A percentile compares a stretch with the other conserved stretches of the same genome.
These are phyloP conservation scores for Saccopteryx leptura DNA, from an alignment of 2,113 vertebrate genomes.

Conservation along the genomic window DNA sequence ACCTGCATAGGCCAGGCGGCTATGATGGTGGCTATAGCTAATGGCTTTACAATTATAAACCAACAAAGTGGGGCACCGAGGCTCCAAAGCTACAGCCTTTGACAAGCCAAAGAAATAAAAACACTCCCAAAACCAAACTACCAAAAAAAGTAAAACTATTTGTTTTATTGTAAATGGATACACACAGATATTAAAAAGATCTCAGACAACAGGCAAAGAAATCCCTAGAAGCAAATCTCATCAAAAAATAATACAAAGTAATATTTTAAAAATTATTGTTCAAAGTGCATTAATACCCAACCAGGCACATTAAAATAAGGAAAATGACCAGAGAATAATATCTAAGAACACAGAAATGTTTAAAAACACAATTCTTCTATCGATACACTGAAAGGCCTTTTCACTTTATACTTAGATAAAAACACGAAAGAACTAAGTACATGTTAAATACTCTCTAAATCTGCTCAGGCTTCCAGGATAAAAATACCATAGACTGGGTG, in stretches of 20 bases:
- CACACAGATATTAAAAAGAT: neutral
- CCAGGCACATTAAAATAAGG: conserved; percentile 27
- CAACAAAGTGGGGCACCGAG: conserved; percentile 60
- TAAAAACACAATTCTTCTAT: neutral
- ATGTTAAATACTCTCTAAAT: conserved; percentile 6
- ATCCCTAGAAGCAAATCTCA: conserved; percentile 26
- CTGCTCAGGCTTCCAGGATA: neutral
- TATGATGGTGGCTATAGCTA: no score
- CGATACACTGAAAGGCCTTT: neutral
- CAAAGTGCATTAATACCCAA: conserved; percentile 14
- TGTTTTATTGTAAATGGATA: conserved; percentile 31
- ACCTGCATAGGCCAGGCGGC: no score
- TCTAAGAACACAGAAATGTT: conserved; percentile 15
- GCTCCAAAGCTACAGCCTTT: neutral
- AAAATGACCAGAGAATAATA: conserved; percentile 22
- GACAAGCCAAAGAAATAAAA: conserved; percentile 37
- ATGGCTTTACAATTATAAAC: neutral
- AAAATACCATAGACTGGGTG: neutral
- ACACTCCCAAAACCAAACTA: conserved; percentile 38
- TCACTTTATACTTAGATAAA: conserved; percentile 25
- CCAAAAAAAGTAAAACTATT: neutral
- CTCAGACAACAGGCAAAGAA: neutral
- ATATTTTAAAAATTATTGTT: conserved; percentile 25
- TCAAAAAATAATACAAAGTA: conserved; percentile 34
- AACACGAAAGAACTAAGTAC: conserved; percentile 1